Base-by-base conservation (phyloP, 2,888 invertebrate genomes). In the Hipparchia sbordonii region DNA sequence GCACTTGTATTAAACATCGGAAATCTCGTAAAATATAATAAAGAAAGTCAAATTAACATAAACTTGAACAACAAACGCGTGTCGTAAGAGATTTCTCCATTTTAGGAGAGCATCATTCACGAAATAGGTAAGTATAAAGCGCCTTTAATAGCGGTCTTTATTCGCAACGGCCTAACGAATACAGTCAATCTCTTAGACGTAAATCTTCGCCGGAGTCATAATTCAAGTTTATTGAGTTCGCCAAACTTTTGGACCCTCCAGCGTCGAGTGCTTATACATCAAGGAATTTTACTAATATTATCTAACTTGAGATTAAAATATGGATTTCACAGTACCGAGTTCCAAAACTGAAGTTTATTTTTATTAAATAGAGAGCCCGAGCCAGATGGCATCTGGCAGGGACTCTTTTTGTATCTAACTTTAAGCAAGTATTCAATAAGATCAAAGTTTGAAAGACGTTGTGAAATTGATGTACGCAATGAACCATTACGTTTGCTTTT, bases 151-250 rank as follows among this genome's bases (percentile, higher is more conserved):
- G 87, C 85, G 75, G 82, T 82, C 83, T 85, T 87, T 85, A 87
- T 86, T 84, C 83, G 73, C 66, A 67, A 74, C 69, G 69, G 87
- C 85, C 87, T 89, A 87, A 87, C 87, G 89, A 89, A 90, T 87
- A 87, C 89, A 90, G 89, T 90, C 89, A 88, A 90, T 91, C 87
- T 88, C 84, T 83, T 81, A 80, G 82, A 84, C 87, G 87, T 91
- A 90, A 90, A 91, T 91, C 90, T 90, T 85, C 80, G 80, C 80
- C 85, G 84, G 83, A 85, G 85, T 87, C 86, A 87, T 91, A 91
- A 90, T 85, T 92, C 88, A 91, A 86, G 83, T 90, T 90, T 89
- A 90, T 91, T 85, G 90, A 89, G 89, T 89, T 89, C 23, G 84
- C 78, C 82, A 85, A 85, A 87, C 85, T 89, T 85, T 87, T 83